Percentiles rank a stretch among this genome's conserved stretches.
These are phyloP conservation scores for Australoheros facetus DNA, from an alignment of 2,797 vertebrate species.

Conservation along the genomic window DNA sequence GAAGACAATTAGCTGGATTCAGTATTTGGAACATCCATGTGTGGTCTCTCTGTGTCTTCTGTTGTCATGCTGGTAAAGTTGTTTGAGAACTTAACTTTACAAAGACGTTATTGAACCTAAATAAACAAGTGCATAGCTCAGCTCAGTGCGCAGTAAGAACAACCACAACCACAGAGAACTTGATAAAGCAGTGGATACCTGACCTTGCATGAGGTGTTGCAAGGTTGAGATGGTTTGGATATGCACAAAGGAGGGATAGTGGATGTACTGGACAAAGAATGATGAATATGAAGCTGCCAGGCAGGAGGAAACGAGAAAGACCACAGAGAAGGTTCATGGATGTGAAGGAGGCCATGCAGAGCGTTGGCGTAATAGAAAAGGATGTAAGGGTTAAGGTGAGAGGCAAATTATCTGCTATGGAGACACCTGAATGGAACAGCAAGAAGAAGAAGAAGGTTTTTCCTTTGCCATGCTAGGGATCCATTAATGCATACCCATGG, in stretches of 20 bases:
- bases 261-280: neutral
- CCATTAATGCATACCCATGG: neutral
- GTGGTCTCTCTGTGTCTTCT: neutral
- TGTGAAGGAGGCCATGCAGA: neutral
- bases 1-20: slow-evolving; percentile 32
- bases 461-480: neutral
- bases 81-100: slow-evolving; percentile 17
- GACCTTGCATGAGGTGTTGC: neutral
- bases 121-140: neutral
- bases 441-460: neutral
- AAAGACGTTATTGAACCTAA: slow-evolving; percentile 3
- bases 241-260: neutral
- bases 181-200: neutral
- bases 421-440: neutral
- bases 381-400: neutral
- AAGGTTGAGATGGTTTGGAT: too few relatives aligned
- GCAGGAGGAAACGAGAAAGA: neutral
- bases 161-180: neutral
- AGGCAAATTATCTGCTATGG: neutral
- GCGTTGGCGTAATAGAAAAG: neutral
- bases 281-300: too few relatives aligned
- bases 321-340: neutral
- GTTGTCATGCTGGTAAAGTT: neutral
- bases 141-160: neutral
- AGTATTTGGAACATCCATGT: slow-evolving; percentile 8